These are phyloP conservation scores for Mythimna pallens DNA, from an alignment of 2,888 invertebrate species.

Conservation along the genomic window DNA sequence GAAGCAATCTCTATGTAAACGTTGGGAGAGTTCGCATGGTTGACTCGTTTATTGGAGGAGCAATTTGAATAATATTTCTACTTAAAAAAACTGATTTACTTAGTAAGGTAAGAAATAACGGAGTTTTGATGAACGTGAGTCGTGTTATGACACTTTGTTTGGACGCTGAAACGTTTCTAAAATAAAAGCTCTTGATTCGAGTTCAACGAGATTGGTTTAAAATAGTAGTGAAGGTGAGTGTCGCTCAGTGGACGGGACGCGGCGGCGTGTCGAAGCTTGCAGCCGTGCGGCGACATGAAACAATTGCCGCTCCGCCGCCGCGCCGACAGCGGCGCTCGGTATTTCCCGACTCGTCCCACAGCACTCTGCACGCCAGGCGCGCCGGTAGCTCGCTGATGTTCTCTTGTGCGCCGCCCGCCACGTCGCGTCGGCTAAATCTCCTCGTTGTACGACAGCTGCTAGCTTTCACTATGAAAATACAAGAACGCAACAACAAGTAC, in stretches of 20 bases:
- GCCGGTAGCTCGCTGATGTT: too few species aligned
- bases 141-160: neutral
- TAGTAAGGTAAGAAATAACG: constrained; percentile 5
- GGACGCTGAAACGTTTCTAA: neutral
- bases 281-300: neutral
- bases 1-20: constrained; percentile 56
- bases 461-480: too few species aligned
- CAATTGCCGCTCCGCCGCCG: neutral
- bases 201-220: neutral
- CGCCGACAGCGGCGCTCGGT: neutral
- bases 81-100: constrained; percentile 25
- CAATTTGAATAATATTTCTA: constrained; percentile 33
- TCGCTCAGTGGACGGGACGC: too few species aligned
- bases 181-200: neutral
- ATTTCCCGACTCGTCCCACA: neutral
- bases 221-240: too few species aligned
- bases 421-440: too few species aligned
- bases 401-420: too few species aligned
- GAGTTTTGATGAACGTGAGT: neutral
- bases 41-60: constrained; percentile 13
- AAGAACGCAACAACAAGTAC: too few species aligned
- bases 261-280: too few species aligned
- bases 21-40: constrained; percentile 14
- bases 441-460: too few species aligned
- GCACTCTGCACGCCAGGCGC: too few species aligned